Conservation (phyloP, 2,888 invertebrate genomes). For the Nomada ferruginata region DNA sequence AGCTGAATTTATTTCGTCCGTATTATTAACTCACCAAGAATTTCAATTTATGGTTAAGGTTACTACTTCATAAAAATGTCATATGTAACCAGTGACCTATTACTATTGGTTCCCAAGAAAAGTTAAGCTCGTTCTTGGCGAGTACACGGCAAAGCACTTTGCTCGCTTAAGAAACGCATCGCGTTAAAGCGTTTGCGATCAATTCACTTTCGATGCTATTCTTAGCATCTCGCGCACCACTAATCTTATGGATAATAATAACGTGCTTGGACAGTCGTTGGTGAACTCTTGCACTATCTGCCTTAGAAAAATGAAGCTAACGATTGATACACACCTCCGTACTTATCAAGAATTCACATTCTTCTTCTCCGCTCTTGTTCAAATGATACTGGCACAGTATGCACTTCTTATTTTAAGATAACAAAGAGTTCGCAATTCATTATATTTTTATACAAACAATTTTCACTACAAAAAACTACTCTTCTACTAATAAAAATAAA, state of each 20-base stretch:
- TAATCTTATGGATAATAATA: constrained; percentile 42
- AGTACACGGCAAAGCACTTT: constrained; percentile 51
- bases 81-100: constrained; percentile 9
- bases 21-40: not conserved
- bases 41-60: not conserved
- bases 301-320: not conserved
- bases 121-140: constrained; percentile 36
- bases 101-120: constrained; percentile 31
- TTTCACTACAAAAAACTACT: too few species aligned
- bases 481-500: too few species aligned
- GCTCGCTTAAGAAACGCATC: constrained; percentile 43
- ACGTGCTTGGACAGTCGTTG: constrained; percentile 11
- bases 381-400: too few species aligned
- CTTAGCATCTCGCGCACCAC: constrained; percentile 36
- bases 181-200: constrained; percentile 51
- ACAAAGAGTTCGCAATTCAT: too few species aligned
- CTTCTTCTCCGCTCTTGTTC: not conserved
- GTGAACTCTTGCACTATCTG: constrained; percentile 5
- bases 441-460: too few species aligned
- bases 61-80: constrained; percentile 10
- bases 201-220: constrained; percentile 53
- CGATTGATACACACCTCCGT: not conserved
- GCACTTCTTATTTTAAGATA: too few species aligned
- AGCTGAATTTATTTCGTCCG: too few species aligned
- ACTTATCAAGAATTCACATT: too few species aligned